These are phyloP conservation scores for Pachyuromys duprasi DNA, from an alignment of 2,797 vertebrate species.

Conservation along the genomic window DNA sequence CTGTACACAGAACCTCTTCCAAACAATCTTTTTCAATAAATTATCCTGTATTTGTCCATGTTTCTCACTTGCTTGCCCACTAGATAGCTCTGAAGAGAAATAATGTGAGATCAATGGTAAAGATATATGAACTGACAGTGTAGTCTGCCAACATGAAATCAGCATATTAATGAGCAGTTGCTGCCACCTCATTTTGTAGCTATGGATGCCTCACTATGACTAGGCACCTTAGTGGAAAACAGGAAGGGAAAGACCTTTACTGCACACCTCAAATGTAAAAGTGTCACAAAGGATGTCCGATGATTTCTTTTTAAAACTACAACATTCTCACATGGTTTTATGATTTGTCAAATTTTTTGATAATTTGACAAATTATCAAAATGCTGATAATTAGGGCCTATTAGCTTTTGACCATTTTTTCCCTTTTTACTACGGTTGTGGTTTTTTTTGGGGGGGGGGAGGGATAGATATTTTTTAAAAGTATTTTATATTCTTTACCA, in stretches of 20 bases:
- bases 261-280: not conserved
- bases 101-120: not conserved
- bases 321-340: not conserved
- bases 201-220: not conserved
- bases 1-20: not conserved
- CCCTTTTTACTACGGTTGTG: not conserved
- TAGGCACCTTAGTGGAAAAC: not conserved
- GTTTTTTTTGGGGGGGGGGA: not conserved
- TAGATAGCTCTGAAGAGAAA: conserved; percentile 7
- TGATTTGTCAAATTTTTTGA: not conserved
- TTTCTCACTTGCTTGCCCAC: not conserved
- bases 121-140: not conserved
- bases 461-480: not conserved
- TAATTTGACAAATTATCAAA: no score
- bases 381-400: not conserved
- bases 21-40: not conserved
- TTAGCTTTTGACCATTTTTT: not conserved
- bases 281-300: not conserved
- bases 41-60: not conserved
- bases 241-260: not conserved
- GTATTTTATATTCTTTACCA: not conserved
- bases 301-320: not conserved
- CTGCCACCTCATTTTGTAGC: not conserved
- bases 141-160: not conserved
- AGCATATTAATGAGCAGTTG: not conserved